Conservation (phyloP, 2,113 vertebrate genomes). For the Paralichthys olivaceus region DNA sequence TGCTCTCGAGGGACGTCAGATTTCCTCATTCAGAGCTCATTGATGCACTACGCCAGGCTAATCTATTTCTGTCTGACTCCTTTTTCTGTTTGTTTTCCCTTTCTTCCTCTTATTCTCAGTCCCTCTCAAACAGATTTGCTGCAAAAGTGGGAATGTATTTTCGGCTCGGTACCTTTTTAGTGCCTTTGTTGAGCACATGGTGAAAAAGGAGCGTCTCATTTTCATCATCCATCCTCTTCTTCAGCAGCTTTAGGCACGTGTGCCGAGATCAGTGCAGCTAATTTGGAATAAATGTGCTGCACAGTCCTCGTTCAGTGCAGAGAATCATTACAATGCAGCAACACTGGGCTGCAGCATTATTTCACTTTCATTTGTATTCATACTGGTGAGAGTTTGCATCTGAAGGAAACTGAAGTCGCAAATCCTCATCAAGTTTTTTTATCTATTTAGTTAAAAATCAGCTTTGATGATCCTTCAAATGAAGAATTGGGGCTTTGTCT, state of each 20-base stretch:
- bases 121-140: neutral
- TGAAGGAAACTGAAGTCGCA: neutral
- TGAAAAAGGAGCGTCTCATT: neutral
- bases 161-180: too few relatives aligned
- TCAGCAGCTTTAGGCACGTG: neutral
- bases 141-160: too few relatives aligned
- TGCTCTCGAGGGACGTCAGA: slow-evolving; percentile 34
- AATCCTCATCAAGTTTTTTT: too few relatives aligned
- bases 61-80: slow-evolving; percentile 44
- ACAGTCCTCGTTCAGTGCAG: neutral
- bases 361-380: neutral
- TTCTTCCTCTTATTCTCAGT: neutral
- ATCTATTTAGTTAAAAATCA: too few relatives aligned
- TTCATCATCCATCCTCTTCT: neutral
- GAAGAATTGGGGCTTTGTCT: too few relatives aligned
- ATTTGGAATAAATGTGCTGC: neutral
- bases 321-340: neutral
- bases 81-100: neutral
- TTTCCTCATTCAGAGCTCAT: slow-evolving; percentile 40
- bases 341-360: neutral
- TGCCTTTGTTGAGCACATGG: too few relatives aligned
- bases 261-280: neutral
- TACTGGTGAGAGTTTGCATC: neutral
- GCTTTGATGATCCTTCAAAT: too few relatives aligned
- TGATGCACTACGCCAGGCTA: slow-evolving; percentile 34